Conservation (phyloP, 2,888 invertebrate species). For the Nomada fabriciana region DNA sequence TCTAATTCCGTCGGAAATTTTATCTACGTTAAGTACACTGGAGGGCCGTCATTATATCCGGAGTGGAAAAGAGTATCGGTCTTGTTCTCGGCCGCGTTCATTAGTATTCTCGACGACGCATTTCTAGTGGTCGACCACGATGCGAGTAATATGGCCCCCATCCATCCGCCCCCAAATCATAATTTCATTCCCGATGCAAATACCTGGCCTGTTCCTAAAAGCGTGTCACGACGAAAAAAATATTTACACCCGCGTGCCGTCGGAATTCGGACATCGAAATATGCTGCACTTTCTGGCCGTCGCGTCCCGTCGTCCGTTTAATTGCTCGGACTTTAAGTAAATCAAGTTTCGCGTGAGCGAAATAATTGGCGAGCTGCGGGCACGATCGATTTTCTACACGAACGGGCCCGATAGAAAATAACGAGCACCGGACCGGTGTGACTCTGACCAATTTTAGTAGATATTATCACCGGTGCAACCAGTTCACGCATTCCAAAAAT, state of each 20-base stretch:
- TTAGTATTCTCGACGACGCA: conserved; percentile 66
- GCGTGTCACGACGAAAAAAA: conserved; percentile 24
- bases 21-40: conserved; percentile 55
- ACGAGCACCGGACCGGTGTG: not conserved
- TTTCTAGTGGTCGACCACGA: conserved; percentile 60
- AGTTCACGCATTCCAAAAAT: conserved; percentile 9
- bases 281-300: not conserved
- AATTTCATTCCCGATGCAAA: conserved; percentile 63
- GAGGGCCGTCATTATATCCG: conserved; percentile 43
- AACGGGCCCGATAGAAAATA: not conserved
- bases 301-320: not conserved
- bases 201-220: conserved; percentile 51
- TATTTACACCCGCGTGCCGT: not conserved
- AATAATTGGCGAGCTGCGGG: not conserved
- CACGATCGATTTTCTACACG: not conserved
- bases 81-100: conserved; percentile 64
- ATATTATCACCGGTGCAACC: conserved; percentile 1
- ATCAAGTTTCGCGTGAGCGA: conserved; percentile 7
- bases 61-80: conserved; percentile 68
- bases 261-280: conserved; percentile 19
- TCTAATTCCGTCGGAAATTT: conserved; percentile 58
- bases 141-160: conserved; percentile 48
- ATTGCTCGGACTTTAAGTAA: conserved; percentile 16
- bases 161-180: conserved; percentile 43
- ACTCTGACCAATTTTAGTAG: not conserved